Base-by-base conservation (phyloP, 2,888 invertebrate genomes). In the Branchinecta sandiegonensis region DNA sequence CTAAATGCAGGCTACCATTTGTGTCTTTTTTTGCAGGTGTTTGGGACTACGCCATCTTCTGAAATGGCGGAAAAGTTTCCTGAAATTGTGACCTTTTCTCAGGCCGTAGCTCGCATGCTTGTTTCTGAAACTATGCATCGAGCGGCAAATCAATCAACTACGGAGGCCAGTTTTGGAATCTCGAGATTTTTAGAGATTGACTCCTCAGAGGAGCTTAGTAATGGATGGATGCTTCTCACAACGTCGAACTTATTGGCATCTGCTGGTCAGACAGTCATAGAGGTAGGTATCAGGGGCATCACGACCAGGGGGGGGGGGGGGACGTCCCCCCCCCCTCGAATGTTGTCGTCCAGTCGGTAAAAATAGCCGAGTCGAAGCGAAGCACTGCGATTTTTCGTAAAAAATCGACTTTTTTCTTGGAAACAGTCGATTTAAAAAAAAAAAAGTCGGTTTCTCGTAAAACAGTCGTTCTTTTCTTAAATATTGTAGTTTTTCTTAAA, bases 1-100 rank as follows among this genome's bases (percentile, higher is more conserved):
- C 56, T 8, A 7, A 12, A 14, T 66, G 70, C 67, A 70, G 8
- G 73, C 73, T 74, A 76, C 46, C 66, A 64, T 48, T 71, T 67
- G 11, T 67, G 47, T 63, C 68, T 69, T 70, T 69, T 71, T 71
- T 75, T 77, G 65, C 76, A 94, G 94, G 93, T 94, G 67, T 95
- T 95, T 80, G 91, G 92, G 72, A 85, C 89, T 72, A 90, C 91
- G 77, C 91, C 94, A 70, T 87, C 93, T n/a, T 86, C 88, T 76
- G 95, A 96, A 76, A 92, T 97, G 90, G 90, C 89, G 77, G 94
- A 94, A 77, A 94, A 95, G 79, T 97, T 97, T 81, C 91, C 93
- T 84, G 96, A 97, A 77, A 90, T 95, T 73, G 81, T 93, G 69
- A 88, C 92, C 72, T 96, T 96, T 77, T 92, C 92, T 75, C 91